These are phyloP conservation scores for Habropoda laboriosa DNA, from an alignment of 1,140 invertebrate genomes.

Conservation along the genomic window DNA sequence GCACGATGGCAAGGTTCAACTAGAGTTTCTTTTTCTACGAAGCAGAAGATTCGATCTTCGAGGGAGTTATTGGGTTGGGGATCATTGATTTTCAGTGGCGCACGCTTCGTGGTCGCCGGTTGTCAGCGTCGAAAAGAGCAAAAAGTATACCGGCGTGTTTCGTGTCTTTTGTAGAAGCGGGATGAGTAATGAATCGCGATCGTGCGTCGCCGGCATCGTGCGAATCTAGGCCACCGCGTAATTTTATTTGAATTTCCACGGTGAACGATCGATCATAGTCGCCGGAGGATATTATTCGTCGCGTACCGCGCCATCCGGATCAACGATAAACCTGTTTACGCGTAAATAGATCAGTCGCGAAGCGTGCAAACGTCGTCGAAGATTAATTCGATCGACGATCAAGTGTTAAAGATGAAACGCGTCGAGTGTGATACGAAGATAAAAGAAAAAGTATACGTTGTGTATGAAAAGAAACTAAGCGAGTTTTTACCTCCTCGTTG, in stretches of 20 bases:
- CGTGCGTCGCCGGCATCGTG: not conserved
- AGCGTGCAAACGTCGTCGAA: not conserved
- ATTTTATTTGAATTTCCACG: constrained; percentile 37
- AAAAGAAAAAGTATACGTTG: not conserved
- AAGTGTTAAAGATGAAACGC: not conserved
- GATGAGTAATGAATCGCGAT: constrained; percentile 34
- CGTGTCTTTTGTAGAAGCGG: constrained; percentile 13
- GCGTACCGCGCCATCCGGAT: not conserved
- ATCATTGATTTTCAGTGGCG: constrained; percentile 8
- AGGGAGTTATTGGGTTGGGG: too few species aligned
- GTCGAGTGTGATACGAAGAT: not conserved
- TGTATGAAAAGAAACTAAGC: too few species aligned
- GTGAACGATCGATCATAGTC: constrained; percentile 21
- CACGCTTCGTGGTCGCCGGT: not conserved
- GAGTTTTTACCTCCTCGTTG: not conserved
- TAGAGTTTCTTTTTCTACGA: too few species aligned
- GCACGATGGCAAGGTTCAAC: too few species aligned
- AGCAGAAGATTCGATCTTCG: not conserved
- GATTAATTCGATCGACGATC: not conserved
- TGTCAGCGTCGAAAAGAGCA: not conserved
- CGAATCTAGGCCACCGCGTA: constrained; percentile 14
- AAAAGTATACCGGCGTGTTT: not conserved
- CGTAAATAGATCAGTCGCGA: not conserved
- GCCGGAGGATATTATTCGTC: not conserved
- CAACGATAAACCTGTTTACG: not conserved